phyloP scores from a whole-genome alignment of 2,113 vertebrate genomes.

The Xenopus borealis region DNA sequence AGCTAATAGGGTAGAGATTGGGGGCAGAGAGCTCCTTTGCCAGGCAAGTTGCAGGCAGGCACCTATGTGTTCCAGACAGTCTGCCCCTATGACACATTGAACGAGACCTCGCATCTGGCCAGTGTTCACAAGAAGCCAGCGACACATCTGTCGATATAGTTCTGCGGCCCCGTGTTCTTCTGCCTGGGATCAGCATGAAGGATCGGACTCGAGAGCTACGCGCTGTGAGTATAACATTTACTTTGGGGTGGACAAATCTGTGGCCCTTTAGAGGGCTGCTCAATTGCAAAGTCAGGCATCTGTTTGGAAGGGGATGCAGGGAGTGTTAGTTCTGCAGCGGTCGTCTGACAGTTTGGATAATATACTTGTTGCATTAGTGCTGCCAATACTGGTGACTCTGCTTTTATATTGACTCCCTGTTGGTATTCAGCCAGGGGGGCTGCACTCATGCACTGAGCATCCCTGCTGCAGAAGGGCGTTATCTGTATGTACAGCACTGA shows the following conservation, averaged over 20 bases:
- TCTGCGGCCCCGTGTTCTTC: constrained; percentile 8
- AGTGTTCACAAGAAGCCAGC: background rate
- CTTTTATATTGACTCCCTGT: too few relatives aligned
- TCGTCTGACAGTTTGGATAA: too few relatives aligned
- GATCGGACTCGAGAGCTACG: constrained; percentile 50
- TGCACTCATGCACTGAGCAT: too few relatives aligned
- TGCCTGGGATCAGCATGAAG: constrained; percentile 42
- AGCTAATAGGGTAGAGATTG: background rate
- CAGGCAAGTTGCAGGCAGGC: background rate
- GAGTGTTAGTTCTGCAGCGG: too few relatives aligned
- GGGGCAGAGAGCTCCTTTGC: background rate
- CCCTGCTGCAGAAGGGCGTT: too few relatives aligned
- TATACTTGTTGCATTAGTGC: too few relatives aligned
- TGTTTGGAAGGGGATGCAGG: too few relatives aligned
- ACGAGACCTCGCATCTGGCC: background rate
- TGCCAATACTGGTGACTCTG: too few relatives aligned
- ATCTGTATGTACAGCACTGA: too few relatives aligned
- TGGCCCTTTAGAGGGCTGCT: too few relatives aligned
- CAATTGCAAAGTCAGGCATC: too few relatives aligned
- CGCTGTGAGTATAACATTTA: constrained; percentile 36
- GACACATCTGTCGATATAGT: constrained; percentile 2
- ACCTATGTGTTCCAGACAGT: constrained; percentile 1
- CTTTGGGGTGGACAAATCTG: background rate
- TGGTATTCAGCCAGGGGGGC: too few relatives aligned
- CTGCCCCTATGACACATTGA: constrained; percentile 9